Percentiles rank a stretch among this genome's conserved stretches.
phyloP scores from a whole-genome alignment of 2,888 invertebrate species.

The Celastrina argiolus region DNA sequence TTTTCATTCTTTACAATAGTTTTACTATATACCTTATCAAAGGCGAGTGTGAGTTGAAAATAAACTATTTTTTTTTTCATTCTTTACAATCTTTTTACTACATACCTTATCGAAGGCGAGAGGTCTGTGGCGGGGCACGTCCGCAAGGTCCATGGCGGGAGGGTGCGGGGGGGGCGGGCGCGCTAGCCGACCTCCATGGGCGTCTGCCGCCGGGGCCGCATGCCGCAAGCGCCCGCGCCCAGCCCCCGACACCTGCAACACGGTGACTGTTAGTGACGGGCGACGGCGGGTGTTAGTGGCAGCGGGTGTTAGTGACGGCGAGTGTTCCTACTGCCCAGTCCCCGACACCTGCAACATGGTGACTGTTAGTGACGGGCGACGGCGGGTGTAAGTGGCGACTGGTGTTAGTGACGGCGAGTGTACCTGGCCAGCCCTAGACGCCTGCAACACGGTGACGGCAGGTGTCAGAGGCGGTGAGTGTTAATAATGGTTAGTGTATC shows the following conservation, averaged over 20 bases:
- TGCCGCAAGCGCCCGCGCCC: constrained; percentile 88
- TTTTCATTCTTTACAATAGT: no score
- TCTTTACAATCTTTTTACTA: not conserved
- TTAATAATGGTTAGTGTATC: not conserved
- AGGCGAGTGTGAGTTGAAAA: no score
- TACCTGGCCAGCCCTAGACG: constrained; percentile 86
- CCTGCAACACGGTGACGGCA: constrained; percentile 63
- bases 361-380: constrained; percentile 21
- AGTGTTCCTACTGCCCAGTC: no score
- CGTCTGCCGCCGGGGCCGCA: constrained; percentile 91
- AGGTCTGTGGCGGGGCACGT: constrained; percentile 80
- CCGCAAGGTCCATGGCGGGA: constrained; percentile 79
- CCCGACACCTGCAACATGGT: constrained; percentile 80
- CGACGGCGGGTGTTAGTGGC: not conserved
- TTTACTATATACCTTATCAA: no score
- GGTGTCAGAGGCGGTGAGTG: constrained; percentile 3
- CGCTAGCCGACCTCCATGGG: constrained; percentile 92
- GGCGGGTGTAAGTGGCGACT: not conserved
- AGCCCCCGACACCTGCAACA: constrained; percentile 83
- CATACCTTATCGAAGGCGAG: constrained; percentile 86
- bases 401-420: no score
- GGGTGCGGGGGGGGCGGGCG: constrained; percentile 83
- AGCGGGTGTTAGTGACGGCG: no score
- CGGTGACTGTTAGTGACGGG: constrained; percentile 23
- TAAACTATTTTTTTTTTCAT: no score